Conservation (phyloP, 2,797 vertebrate genomes). For the Molossus alvarezi region DNA sequence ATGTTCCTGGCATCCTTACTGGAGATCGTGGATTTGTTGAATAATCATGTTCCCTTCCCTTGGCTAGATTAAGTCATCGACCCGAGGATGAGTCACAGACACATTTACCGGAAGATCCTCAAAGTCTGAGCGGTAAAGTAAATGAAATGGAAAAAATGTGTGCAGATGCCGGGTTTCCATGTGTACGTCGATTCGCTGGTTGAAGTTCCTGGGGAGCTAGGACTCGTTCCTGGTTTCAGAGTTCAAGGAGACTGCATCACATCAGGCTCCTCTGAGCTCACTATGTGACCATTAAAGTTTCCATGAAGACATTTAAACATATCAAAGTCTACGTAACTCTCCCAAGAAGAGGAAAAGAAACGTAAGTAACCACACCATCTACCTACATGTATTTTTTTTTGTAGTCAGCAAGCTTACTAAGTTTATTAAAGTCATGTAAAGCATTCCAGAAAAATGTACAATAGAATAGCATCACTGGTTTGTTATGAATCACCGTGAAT, state of each 20-base stretch:
- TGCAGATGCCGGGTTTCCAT: slow-evolving; percentile 71
- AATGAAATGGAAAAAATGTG: slow-evolving; percentile 79
- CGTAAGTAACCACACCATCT: not conserved
- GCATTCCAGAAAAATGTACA: too few relatives aligned
- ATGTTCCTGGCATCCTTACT: slow-evolving; percentile 58
- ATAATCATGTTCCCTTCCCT: slow-evolving; percentile 74
- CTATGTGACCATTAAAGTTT: not conserved
- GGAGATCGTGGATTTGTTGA: slow-evolving; percentile 76
- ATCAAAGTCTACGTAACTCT: not conserved
- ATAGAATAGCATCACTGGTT: too few relatives aligned
- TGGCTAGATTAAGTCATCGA: slow-evolving; percentile 80
- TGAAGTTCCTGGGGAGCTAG: not conserved
- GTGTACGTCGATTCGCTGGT: not conserved
- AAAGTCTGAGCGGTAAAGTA: slow-evolving; percentile 71
- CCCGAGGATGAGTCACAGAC: slow-evolving; percentile 72
- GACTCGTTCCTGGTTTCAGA: slow-evolving; percentile 34
- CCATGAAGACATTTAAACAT: not conserved
- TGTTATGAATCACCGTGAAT: too few relatives aligned
- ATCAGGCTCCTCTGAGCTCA: not conserved
- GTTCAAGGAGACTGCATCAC: not conserved
- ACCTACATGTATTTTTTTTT: not conserved
- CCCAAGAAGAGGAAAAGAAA: slow-evolving; percentile 10
- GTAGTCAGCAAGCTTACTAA: too few relatives aligned
- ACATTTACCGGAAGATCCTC: slow-evolving; percentile 76
- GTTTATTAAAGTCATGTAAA: too few relatives aligned